Percentiles rank a stretch among this genome's conserved stretches.
phyloP scores from a whole-genome alignment of 2,888 invertebrate genomes.

The Caenorhabditis afra region DNA sequence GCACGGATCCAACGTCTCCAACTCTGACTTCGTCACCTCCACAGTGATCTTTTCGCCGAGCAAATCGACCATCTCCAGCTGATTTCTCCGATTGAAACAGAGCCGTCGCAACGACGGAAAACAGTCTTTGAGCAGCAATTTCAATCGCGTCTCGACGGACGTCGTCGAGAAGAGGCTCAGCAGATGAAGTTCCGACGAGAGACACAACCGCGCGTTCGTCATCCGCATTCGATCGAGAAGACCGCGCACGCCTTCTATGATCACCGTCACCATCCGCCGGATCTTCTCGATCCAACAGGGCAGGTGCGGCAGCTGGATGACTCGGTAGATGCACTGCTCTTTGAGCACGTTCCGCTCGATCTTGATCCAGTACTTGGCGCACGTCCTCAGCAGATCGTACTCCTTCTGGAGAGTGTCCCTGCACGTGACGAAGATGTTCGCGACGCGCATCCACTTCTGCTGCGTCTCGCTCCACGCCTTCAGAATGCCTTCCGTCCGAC shows the following conservation, averaged over 20 bases:
- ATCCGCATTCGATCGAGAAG: slow-evolving; percentile 65
- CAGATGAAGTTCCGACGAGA: slow-evolving; percentile 70
- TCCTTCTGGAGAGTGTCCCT: slow-evolving; percentile 50
- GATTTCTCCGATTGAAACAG: slow-evolving; percentile 62
- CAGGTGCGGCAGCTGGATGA: slow-evolving; percentile 72
- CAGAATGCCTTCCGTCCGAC: slow-evolving; percentile 38
- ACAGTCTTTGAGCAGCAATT: slow-evolving; percentile 66
- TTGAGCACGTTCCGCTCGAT: slow-evolving; percentile 57
- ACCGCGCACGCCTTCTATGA: slow-evolving; percentile 67
- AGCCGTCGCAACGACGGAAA: slow-evolving; percentile 68
- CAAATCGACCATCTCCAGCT: slow-evolving; percentile 60
- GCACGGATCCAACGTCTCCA: slow-evolving; percentile 46
- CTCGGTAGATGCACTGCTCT: slow-evolving; percentile 58
- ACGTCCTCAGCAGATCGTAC: slow-evolving; percentile 56
- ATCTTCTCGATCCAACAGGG: slow-evolving; percentile 69
- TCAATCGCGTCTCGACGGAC: slow-evolving; percentile 57
- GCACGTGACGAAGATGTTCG: slow-evolving; percentile 56
- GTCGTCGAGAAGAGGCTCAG: slow-evolving; percentile 67
- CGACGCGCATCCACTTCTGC: slow-evolving; percentile 55
- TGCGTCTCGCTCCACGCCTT: slow-evolving; percentile 55
- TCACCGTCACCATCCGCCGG: slow-evolving; percentile 43
- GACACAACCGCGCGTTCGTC: slow-evolving; percentile 63
- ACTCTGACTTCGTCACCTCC: slow-evolving; percentile 43
- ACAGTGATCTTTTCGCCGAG: slow-evolving; percentile 51
- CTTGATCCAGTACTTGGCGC: slow-evolving; percentile 66